Evolutionary conservation across 2,113 vertebrate species (phyloP), one percentile per base, ranked within the genome.

Genomic region (Heterotilapia buettikoferi): DNA sequence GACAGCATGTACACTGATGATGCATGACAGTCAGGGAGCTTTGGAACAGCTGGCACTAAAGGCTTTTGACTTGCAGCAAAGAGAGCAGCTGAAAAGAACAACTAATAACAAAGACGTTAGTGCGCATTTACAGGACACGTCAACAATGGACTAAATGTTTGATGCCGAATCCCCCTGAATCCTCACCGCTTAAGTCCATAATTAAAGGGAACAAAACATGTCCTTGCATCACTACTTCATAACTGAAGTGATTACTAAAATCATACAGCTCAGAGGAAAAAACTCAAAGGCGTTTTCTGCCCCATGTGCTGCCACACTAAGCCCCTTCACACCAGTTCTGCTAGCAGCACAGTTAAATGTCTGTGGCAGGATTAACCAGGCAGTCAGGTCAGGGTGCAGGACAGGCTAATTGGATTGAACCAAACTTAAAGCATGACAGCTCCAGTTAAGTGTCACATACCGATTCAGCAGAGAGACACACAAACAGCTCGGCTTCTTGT

Each of bases 401-500:
- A 50, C n/a, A 1, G 73, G 36, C 84, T 94, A 88, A 95, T 86
- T 90, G 92, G 93, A 94, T 93, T 90, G 73, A 63, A 88, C 12
- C 68, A 50, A 47, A 87, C 79, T 63, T 63, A 13, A 86, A 12
- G 84, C 52, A 29, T 84, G 82, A 88, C 83, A 50, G 71, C 90
- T 57, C 26, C 53, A 16, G 6, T 71, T 78, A 73, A 88, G 84
- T 86, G 91, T 59, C 57, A 82, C 78, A 84, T 33, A 66, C 87
- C 29, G 82, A 84, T 43, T 80, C 29, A 29, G 84, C 57, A 33
- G n/a, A 36, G 66, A 47, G 73, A 82, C 63, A 47, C 63, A 53
- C 40, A 53, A 82, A 79, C 57, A 53, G 79, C 81, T 73, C 61
- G 3, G 19, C 45, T 26, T 80, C 53, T 71, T 52, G 45, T 31